Conservation (phyloP, 2,113 vertebrate genomes). For the Casuarius casuarius region DNA sequence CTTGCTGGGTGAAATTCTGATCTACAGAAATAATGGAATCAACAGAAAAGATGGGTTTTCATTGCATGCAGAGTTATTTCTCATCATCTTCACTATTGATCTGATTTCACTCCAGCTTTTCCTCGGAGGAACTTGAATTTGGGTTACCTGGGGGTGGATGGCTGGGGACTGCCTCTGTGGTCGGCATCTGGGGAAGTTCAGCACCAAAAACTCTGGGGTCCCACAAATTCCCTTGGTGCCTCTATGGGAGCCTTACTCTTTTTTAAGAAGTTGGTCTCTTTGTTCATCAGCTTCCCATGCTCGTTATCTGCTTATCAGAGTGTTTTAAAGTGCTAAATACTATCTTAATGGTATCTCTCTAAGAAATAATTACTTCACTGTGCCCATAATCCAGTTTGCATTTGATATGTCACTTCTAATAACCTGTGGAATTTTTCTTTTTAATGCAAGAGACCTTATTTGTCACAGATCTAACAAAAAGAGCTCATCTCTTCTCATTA, state of each 20-base stretch:
- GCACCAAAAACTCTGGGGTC: neutral
- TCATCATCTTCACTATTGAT: neutral
- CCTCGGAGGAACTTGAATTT: neutral
- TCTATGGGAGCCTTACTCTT: accelerated
- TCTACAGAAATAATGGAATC: neutral
- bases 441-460: neutral
- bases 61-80: neutral
- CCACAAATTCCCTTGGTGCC: accelerated
- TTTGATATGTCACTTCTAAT: neutral
- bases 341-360: neutral
- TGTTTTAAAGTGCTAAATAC: neutral
- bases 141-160: neutral
- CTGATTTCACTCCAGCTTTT: accelerated
- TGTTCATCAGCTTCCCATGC: neutral
- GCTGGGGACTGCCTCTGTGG: too few species aligned
- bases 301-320: neutral
- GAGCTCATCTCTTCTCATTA: neutral
- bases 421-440: neutral
- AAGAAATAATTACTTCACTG: slow-evolving; percentile 11
- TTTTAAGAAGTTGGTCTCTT: neutral
- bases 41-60: neutral
- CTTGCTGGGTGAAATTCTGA: neutral
- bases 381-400: neutral
- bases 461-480: neutral
- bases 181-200: too few species aligned